Evolutionary conservation across 2,888 invertebrate species (phyloP).

Genomic region (Caenorhabditis auriculariae): DNA sequence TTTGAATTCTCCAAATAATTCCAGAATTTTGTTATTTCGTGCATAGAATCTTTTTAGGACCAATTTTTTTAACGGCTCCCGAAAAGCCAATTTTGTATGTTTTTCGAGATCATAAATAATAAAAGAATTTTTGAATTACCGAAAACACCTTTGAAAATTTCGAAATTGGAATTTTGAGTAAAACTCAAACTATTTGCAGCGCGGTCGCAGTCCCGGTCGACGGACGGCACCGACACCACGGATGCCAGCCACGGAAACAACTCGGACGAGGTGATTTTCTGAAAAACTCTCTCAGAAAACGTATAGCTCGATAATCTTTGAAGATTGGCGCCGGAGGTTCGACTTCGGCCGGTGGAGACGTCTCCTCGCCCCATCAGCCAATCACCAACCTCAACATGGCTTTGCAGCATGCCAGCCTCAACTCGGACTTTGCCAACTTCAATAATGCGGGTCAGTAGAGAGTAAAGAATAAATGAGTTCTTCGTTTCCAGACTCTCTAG

Average conservation of each 20-base stretch:
- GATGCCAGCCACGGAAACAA: conserved; percentile 24
- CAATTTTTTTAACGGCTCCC: neutral
- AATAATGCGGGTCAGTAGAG: conserved; percentile 10
- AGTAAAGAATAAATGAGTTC: no score
- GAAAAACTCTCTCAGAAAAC: no score
- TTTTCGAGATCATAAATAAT: no score
- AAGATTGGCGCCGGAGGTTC: conserved; percentile 14
- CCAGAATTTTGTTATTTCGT: no score
- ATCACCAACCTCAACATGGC: conserved; percentile 35
- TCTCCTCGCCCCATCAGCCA: conserved; percentile 13
- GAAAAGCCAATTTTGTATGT: neutral
- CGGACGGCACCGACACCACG: conserved; percentile 27
- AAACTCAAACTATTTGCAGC: no score
- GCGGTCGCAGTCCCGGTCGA: conserved; percentile 16
- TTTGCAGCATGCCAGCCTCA: conserved; percentile 16
- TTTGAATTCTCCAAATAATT: no score
- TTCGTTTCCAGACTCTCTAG: conserved; percentile 19
- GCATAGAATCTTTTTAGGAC: no score
- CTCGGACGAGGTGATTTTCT: conserved; percentile 26
- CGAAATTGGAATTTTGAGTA: no score
- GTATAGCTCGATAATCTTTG: no score
- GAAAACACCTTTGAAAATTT: no score
- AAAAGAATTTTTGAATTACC: no score
- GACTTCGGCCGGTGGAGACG: conserved; percentile 16
- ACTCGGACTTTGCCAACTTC: conserved; percentile 5